Base-by-base conservation (phyloP, 2,888 invertebrate genomes). In the Ariolimax columbianus region DNA sequence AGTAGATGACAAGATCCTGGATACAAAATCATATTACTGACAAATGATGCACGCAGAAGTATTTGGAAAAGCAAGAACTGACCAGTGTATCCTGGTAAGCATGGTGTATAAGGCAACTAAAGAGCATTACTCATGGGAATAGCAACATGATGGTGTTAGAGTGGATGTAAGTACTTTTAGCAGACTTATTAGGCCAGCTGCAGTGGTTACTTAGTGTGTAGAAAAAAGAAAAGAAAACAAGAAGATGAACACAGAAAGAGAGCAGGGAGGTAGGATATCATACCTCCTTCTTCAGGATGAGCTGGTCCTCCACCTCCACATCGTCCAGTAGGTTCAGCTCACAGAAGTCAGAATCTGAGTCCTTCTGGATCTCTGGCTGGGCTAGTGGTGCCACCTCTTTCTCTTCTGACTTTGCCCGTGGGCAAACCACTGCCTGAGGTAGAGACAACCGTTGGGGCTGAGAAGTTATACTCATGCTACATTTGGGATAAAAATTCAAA, bases 261-360 rank as follows among this genome's bases (percentile, higher is more conserved):
- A 73, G 14, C n/a, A 23, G 14, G 38, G 38, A 36, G n/a, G n/a
- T 70, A 19, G 17, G 2, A 7, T 11, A 33, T 40, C 2, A 59
- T n/a, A 97, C 96, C 1, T 95, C 93, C 91, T 96, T 96, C 93
- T 98, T 97, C 88, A 96, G 95, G 70, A 97, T 96, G 89, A 98
- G 95, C 95, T 96, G 96, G 88, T 96, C 95, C 88, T 96, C 96
- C 82, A 98, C 97, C 92, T 98, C 97, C 43, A 97, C 95, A 92
- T 97, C 96, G 88, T 97, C 97, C 87, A 98, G 92, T 3, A 91
- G 89, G 87, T 91, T 91, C 26, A 91, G 88, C 77, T 93, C 92
- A 63, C 90, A 89, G 87, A 92, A 93, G 88, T 93, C 93, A 0
- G 92, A 92, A 87, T 92, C 93, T 0, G 90, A 89, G 87, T 93